phyloP scores from a whole-genome alignment of 1,140 invertebrate species.

The Caenorhabditis briggsae region DNA sequence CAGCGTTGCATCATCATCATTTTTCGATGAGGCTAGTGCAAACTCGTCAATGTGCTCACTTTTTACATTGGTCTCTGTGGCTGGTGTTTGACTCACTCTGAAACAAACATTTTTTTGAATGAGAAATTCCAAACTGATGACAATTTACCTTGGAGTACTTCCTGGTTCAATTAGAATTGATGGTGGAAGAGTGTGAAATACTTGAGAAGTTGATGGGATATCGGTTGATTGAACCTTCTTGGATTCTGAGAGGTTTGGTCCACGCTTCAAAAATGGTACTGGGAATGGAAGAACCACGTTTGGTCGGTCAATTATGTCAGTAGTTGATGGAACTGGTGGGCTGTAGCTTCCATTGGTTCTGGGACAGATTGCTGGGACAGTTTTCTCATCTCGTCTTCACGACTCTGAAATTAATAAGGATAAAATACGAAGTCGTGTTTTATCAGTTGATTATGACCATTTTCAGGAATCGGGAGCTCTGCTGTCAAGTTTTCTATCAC shows the following conservation, averaged over 20 bases:
- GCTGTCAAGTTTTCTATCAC: too few species aligned
- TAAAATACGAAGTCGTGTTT: neutral
- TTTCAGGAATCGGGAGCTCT: too few species aligned
- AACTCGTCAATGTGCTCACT: conserved; percentile 38
- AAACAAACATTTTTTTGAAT: neutral
- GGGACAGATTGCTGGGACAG: neutral
- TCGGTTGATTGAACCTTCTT: conserved; percentile 34
- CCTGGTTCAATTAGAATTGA: conserved; percentile 60
- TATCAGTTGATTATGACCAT: too few species aligned
- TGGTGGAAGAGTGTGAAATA: conserved; percentile 57
- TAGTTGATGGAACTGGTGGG: conserved; percentile 17
- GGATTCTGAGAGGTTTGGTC: conserved; percentile 44
- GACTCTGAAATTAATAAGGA: neutral
- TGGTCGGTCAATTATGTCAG: conserved; percentile 70
- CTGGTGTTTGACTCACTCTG: neutral
- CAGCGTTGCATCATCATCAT: neutral
- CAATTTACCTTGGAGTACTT: conserved; percentile 31
- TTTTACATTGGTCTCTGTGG: neutral
- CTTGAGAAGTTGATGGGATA: conserved; percentile 12
- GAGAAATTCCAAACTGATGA: neutral
- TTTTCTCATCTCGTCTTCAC: conserved; percentile 19
- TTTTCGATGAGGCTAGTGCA: neutral
- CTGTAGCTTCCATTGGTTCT: conserved; percentile 3
- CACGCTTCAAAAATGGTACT: conserved; percentile 73
- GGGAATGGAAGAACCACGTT: conserved; percentile 74